Percentiles rank a stretch among this genome's conserved stretches.
phyloP scores from a whole-genome alignment of 2,113 vertebrate genomes.

The Albula goreensis region DNA sequence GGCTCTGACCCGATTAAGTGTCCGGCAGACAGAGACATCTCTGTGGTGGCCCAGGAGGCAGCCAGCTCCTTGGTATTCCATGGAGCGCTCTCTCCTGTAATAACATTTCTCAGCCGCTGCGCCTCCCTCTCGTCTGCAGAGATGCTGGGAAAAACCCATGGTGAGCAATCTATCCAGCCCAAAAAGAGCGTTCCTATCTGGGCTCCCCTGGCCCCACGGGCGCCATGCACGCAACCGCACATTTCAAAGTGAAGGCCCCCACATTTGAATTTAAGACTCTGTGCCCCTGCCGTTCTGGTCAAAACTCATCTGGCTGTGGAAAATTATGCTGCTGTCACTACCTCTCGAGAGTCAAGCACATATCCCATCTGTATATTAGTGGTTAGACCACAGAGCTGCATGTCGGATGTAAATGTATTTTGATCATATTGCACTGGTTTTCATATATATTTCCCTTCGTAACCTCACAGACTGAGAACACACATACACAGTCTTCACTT shows the following conservation, averaged over 20 bases:
- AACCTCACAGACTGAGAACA: neutral
- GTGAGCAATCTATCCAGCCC: neutral
- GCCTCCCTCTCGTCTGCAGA: neutral
- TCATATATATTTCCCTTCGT: neutral
- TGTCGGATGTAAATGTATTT: neutral
- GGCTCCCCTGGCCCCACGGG: neutral
- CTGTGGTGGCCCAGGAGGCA: neutral
- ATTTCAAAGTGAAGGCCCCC: neutral
- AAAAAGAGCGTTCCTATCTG: neutral
- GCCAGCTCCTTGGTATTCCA: neutral
- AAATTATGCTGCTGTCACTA: neutral
- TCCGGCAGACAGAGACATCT: neutral
- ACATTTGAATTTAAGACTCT: neutral
- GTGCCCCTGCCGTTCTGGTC: neutral
- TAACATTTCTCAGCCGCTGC: neutral
- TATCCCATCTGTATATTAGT: neutral
- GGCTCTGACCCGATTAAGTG: neutral
- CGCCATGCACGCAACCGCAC: neutral
- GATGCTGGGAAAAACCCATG: neutral
- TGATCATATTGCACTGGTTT: neutral
- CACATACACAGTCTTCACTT: neutral
- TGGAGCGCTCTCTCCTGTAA: neutral
- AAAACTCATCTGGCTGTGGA: neutral
- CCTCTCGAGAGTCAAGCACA: neutral
- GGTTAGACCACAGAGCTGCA: neutral